Evolutionary conservation across 2,113 vertebrate species (phyloP).

Genomic region (Macquaria australasica): DNA sequence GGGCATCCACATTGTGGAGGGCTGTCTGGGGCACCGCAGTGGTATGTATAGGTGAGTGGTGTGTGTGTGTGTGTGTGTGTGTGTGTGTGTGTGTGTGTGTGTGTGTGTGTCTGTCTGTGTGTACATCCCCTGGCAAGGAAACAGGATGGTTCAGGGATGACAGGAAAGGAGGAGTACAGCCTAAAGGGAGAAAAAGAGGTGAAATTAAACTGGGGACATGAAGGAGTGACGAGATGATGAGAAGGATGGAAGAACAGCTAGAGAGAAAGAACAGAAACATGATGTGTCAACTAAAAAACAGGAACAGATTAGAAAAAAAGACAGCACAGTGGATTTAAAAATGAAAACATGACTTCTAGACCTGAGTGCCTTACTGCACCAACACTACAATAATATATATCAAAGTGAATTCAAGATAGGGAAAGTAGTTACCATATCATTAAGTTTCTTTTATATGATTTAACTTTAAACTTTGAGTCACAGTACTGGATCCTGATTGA

Average conservation of each 20-base stretch:
- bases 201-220: conserved; percentile 6
- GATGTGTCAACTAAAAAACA: conserved; percentile 3
- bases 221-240: conserved; percentile 28
- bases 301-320: conserved; percentile 3
- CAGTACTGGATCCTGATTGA: not conserved
- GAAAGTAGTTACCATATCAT: not conserved
- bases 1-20: conserved; percentile 82
- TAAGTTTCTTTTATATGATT: not conserved
- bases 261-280: not conserved
- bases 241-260: not conserved
- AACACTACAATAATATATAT: not conserved
- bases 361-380: too few relatives aligned
- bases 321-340: not conserved
- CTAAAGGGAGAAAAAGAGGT: conserved; percentile 10
- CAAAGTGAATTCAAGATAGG: not conserved
- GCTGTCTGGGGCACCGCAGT: conserved; percentile 78
- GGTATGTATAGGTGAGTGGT: conserved; percentile 62
- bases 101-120: conserved; percentile 25
- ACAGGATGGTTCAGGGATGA: conserved; percentile 34
- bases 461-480: not conserved
- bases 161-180: conserved; percentile 27
- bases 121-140: not conserved
- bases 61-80: conserved; percentile 22
- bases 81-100: conserved; percentile 12
- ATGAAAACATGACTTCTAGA: not conserved